Base-by-base conservation (phyloP, 2,797 vertebrate genomes). In the Arnoldichthys spilopterus region DNA sequence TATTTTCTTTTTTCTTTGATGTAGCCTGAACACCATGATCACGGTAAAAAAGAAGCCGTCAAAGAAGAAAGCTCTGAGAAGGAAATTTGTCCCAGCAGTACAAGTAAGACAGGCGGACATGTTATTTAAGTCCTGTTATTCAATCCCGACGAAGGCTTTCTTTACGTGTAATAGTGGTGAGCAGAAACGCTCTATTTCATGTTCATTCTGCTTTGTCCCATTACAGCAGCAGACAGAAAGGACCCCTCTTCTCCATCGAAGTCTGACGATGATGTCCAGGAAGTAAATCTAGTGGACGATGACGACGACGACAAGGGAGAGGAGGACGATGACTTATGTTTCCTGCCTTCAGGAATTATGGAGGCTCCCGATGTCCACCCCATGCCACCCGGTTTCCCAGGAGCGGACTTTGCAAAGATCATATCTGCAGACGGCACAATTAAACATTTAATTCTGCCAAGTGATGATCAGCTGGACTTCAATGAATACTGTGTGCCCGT, bases 21-120 rank as follows among this genome's bases (percentile, higher is more conserved):
- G 34, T 43, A 64, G 53, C 9, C 16, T 18, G 13, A 2, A 20
- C 72, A 20, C 24, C 49, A n/a, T n/a, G 83, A 86, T 15, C 70
- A 82, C 22, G 70, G 81, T 4, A 75, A 84, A 63, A 6, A 89
- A 2, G 89, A 91, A 71, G 47, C 84, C 9, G 72, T 91, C 40
- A 92, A 90, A 87, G 84, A 87, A 40, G 87, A 91, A 66, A 70
- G 81, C 56, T 80, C 40, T 62, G 79, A 82, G 34, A 85, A 85
- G 63, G 86, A 88, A 0, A 56, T 76, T 59, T 67, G 53, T 45
- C 43, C 74, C 22, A 26, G 53, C 53, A 58, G 20, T 68, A 20
- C 71, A 74, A 76, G 83, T 84, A 77, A 80, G 58, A 56, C 0
- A 37, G 9, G 9, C 37, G 6, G 9, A 37, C 9, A 37, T 37